These are phyloP conservation scores for Cotesia vestalis DNA, from an alignment of 1,140 invertebrate genomes.

Conservation along the genomic window DNA sequence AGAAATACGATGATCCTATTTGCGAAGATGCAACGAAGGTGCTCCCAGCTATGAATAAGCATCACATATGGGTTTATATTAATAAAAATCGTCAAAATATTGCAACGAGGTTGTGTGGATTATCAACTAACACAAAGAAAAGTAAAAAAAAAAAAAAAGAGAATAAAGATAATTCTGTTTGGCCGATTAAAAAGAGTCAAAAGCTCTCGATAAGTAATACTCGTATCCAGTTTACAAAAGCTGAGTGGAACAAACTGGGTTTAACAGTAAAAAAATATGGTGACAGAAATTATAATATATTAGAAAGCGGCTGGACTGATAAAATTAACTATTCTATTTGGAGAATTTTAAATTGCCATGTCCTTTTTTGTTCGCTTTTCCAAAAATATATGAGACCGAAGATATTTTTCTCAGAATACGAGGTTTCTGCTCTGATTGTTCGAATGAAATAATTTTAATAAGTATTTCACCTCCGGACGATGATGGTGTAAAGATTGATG, in stretches of 20 bases:
- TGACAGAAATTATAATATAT: constrained; percentile 21
- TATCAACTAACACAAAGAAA: no score
- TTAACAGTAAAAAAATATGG: constrained; percentile 17
- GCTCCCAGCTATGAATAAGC: no score
- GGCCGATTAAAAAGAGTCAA: not conserved
- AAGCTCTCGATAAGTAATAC: not conserved
- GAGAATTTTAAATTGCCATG: constrained; percentile 28
- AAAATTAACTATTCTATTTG: constrained; percentile 21
- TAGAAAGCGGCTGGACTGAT: constrained; percentile 30
- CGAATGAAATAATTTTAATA: constrained; percentile 14
- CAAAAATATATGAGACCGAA: constrained; percentile 21
- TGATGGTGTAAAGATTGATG: constrained; percentile 7
- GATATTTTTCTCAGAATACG: constrained; percentile 25
- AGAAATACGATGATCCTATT: no score
- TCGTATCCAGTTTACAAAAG: not conserved
- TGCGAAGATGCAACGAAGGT: no score
- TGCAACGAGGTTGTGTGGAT: no score
- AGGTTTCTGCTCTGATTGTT: constrained; percentile 29
- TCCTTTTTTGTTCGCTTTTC: constrained; percentile 28
- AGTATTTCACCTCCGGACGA: constrained; percentile 26
- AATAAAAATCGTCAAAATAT: no score
- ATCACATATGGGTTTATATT: no score
- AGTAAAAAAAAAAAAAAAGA: not conserved
- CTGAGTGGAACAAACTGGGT: not conserved
- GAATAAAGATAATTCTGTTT: not conserved